These are phyloP conservation scores for Pheosia tremula DNA, from an alignment of 2,888 invertebrate genomes.

Conservation along the genomic window DNA sequence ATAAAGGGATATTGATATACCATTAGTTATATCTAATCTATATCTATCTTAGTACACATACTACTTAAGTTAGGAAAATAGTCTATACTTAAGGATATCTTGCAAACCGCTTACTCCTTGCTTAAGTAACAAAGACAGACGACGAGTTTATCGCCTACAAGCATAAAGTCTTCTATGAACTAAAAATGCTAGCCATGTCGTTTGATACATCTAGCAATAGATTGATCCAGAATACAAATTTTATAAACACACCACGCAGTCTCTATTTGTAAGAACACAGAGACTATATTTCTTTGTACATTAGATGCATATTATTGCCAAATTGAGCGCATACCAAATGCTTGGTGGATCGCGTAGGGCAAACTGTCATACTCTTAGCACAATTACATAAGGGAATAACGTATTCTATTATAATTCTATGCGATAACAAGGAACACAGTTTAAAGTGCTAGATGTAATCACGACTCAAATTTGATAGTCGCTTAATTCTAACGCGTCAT, in stretches of 20 bases:
- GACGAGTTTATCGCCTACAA: background rate
- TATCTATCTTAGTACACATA: too few relatives aligned
- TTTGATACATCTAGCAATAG: slow-evolving; percentile 18
- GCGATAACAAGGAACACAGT: slow-evolving; percentile 34
- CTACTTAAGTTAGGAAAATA: too few relatives aligned
- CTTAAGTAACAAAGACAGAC: too few relatives aligned
- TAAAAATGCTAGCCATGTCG: slow-evolving; percentile 5
- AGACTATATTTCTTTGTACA: slow-evolving; percentile 10
- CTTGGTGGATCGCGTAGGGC: slow-evolving; percentile 28
- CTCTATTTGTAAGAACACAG: background rate
- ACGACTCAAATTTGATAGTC: too few relatives aligned
- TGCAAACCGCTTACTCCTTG: too few relatives aligned
- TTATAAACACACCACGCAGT: background rate
- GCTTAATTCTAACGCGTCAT: background rate
- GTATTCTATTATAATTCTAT: slow-evolving; percentile 56
- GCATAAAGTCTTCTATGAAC: background rate
- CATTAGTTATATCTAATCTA: too few relatives aligned
- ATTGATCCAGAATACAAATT: slow-evolving; percentile 9
- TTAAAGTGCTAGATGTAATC: slow-evolving; percentile 22
- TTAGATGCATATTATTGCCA: slow-evolving; percentile 21
- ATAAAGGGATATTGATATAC: too few relatives aligned
- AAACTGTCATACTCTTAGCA: slow-evolving; percentile 24
- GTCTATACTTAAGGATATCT: too few relatives aligned
- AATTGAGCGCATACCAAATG: slow-evolving; percentile 37
- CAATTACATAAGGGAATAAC: slow-evolving; percentile 48